These are phyloP conservation scores for Tetrax tetrax DNA, from an alignment of 2,113 vertebrate species.

Conservation along the genomic window DNA sequence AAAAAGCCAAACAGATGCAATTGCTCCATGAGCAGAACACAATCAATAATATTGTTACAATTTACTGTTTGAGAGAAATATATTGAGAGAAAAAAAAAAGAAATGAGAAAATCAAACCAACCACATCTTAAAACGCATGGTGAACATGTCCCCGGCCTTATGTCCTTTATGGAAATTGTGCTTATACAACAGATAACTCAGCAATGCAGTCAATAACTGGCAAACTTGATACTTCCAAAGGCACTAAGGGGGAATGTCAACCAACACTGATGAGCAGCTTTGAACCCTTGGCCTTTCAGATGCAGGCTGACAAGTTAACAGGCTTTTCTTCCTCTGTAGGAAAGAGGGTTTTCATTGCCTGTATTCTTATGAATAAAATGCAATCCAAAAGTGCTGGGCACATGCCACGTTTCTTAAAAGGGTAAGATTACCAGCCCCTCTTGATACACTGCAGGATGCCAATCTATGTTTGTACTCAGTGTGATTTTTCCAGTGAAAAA, in stretches of 20 bases:
- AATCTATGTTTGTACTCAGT: conserved; percentile 2
- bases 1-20: neutral
- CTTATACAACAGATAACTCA: conserved; percentile 71
- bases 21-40: neutral
- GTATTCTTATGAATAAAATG: conserved; percentile 35
- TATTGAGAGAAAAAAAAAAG: neutral
- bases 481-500: conserved; percentile 7
- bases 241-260: conserved; percentile 65
- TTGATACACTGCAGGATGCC: conserved; percentile 1
- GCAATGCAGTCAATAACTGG: conserved; percentile 69
- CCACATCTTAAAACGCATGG: conserved; percentile 30
- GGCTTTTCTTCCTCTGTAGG: conserved; percentile 32
- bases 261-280: conserved; percentile 60
- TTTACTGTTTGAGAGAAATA: conserved; percentile 44
- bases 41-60: conserved; percentile 42
- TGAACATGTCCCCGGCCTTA: conserved; percentile 60
- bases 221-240: conserved; percentile 72
- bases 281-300: conserved; percentile 60
- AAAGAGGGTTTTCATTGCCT: conserved; percentile 2
- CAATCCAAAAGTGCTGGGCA: conserved; percentile 32
- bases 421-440: conserved; percentile 38
- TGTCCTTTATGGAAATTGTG: conserved; percentile 71
- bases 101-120: conserved; percentile 66
- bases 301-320: conserved; percentile 59
- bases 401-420: conserved; percentile 18